phyloP scores from a whole-genome alignment of 2,113 vertebrate genomes.

The Thalassarche chlororhynchos region DNA sequence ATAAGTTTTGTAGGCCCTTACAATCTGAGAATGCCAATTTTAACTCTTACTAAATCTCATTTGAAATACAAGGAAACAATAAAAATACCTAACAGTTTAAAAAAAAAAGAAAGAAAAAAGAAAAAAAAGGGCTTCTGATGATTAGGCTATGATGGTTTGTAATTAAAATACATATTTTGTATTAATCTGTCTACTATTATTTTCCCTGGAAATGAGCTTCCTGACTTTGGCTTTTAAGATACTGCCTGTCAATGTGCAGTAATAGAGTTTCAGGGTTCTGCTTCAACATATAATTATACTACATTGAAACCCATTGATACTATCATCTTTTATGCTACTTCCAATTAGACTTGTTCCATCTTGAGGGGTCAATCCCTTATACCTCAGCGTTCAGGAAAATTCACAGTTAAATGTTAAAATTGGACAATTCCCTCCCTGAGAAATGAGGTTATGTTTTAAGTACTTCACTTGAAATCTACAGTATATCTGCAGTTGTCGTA shows the following conservation, averaged over 20 bases:
- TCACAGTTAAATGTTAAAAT: slow-evolving; percentile 11
- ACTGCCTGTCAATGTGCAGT: slow-evolving; percentile 13
- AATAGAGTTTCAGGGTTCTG: slow-evolving; percentile 49
- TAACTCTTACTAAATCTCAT: slow-evolving; percentile 1
- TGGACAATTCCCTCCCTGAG: neutral
- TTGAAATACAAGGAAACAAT: slow-evolving; percentile 34
- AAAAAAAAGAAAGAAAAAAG: neutral
- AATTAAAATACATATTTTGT: slow-evolving; percentile 50
- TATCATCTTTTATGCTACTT: slow-evolving; percentile 55
- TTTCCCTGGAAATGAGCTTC: slow-evolving; percentile 47
- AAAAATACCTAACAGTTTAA: neutral
- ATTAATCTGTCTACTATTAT: slow-evolving; percentile 35
- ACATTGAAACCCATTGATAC: slow-evolving; percentile 49
- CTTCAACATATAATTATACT: slow-evolving; percentile 41
- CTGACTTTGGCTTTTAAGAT: slow-evolving; percentile 31
- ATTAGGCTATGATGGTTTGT: neutral
- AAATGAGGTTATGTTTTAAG: neutral
- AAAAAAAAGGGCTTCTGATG: neutral
- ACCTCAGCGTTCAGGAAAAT: neutral
- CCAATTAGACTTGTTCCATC: slow-evolving; percentile 47
- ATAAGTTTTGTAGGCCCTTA: slow-evolving; percentile 66
- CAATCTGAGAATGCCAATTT: slow-evolving; percentile 41
- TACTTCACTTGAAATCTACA: neutral
- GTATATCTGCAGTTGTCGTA: neutral
- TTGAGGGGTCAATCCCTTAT: slow-evolving; percentile 25